Conservation (phyloP, 2,888 invertebrate species). For the Netelia virgata region DNA sequence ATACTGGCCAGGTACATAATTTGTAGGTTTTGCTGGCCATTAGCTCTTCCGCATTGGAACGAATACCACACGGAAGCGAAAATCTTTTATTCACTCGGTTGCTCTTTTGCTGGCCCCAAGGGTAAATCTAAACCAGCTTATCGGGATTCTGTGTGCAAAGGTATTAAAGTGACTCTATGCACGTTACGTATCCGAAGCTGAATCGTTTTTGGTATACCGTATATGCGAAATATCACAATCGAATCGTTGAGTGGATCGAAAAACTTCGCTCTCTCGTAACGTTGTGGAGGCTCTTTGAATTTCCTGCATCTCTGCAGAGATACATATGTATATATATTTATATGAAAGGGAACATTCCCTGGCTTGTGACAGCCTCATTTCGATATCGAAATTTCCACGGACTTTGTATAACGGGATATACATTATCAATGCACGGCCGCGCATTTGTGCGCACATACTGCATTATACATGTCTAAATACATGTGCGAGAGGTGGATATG, state of each 20-base stretch:
- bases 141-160: constrained; percentile 26
- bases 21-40: neutral
- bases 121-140: constrained; percentile 35
- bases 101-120: constrained; percentile 33
- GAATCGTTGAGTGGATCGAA: constrained; percentile 16
- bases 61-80: constrained; percentile 22
- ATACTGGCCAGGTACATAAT: neutral
- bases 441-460: neutral
- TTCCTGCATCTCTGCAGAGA: neutral
- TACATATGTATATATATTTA: constrained; percentile 7
- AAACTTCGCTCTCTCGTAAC: neutral
- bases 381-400: constrained; percentile 16
- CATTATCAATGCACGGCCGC: constrained; percentile 12
- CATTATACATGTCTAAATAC: neutral
- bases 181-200: constrained; percentile 14
- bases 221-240: constrained; percentile 12
- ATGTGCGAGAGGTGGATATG: neutral
- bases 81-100: constrained; percentile 50
- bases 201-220: neutral
- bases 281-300: neutral
- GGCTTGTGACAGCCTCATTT: constrained; percentile 30
- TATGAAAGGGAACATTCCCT: constrained; percentile 11
- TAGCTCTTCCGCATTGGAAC: neutral
- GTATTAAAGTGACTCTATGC: constrained; percentile 28
- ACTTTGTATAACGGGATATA: constrained; percentile 15